Evolutionary conservation across 2,888 invertebrate genomes (phyloP), one percentile per base, ranked within the genome.

Genomic region (Thecophora atra): DNA sequence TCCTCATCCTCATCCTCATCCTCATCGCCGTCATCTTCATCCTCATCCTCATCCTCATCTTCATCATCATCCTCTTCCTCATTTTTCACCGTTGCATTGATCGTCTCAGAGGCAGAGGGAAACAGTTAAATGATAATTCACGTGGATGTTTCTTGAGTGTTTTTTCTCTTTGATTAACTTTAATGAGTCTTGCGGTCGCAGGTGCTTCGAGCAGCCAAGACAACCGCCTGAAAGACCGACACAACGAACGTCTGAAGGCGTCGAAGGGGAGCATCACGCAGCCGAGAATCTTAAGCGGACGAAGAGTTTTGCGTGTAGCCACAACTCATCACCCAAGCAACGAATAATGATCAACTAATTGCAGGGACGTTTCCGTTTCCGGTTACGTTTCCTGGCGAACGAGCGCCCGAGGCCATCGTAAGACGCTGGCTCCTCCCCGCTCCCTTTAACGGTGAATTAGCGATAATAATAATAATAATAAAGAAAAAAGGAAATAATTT

Each of bases 131-230:
- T 47, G 44, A n/a, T 8, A 17, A 64, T 44, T n/a, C 47, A 47
- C 15, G 15, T 2, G 54, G 28, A 42, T n/a, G n/a, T 37, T 37
- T 37, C 37, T 37, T 37, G 24, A 54, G 54, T 56, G 54, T 54
- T 30, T 67, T 54, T 54, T 54, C 26, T 54, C 51, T 69, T 69
- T 62, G 62, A 69, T 69, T 69, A 60, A 60, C 58, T 30, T 60
- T 69, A 69, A 69, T 69, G 62, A 69, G 44, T 47, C 47, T 60
- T 60, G 8, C 28, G 7, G 30, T 60, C 69, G 19, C 19, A 60
- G 69, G 69, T 30, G 42, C 54, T 54, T 54, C n/a, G 21, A 7
- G 65, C 47, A 17, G 65, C 51, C 24, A 51, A 37, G 37, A 63
- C 37, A 19, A 63, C 30, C 37, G 21, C 17, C n/a, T 11, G 42